Evolutionary conservation across 2,888 invertebrate genomes (phyloP), one percentile per base, ranked within the genome.

Genomic region (Brenthis daphne): DNA sequence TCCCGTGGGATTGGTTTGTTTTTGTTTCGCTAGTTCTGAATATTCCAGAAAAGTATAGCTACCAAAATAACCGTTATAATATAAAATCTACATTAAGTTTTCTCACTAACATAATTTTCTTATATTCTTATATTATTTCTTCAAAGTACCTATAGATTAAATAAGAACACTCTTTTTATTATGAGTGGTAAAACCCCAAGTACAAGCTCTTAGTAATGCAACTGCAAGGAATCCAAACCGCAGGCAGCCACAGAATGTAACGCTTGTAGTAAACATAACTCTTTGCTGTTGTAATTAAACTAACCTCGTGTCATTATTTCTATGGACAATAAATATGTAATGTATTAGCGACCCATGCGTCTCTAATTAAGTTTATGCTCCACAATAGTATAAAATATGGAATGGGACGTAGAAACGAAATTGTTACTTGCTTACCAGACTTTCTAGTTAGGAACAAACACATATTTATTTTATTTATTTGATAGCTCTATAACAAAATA

Each of bases 181-280:
- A 48, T 48, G n/a, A 24, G 51, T 6, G 51, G 29, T 33, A 51
- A 20, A 63, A 37, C 37, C 33, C n/a, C 33, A 51, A 43, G 8
- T 8, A 53, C n/a, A 48, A 64, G 63, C 67, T 48, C 63, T 37
- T 67, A 53, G 70, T 70, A 68, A 47, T n/a, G 47, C 43, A 47
- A 64, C 68, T 66, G 60, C 53, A 48, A 60, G 67, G 70, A 65
- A 72, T 69, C 67, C 50, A 60, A 67, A 65, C 72, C 72, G 56
- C 72, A 70, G 54, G 54, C 58, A 65, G 58, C 67, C 51, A 69
- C 64, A 72, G 70, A 72, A 72, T 72, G 72, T 70, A 66, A 63
- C 58, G 14, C 64, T 53, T 55, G 55, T 56, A 65, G 64, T 51
- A 24, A 65, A 65, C 67, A 71, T 71, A 63, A 68, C 70, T 71